phyloP scores from a whole-genome alignment of 2,888 invertebrate species.

The Heliothis peltigera region DNA sequence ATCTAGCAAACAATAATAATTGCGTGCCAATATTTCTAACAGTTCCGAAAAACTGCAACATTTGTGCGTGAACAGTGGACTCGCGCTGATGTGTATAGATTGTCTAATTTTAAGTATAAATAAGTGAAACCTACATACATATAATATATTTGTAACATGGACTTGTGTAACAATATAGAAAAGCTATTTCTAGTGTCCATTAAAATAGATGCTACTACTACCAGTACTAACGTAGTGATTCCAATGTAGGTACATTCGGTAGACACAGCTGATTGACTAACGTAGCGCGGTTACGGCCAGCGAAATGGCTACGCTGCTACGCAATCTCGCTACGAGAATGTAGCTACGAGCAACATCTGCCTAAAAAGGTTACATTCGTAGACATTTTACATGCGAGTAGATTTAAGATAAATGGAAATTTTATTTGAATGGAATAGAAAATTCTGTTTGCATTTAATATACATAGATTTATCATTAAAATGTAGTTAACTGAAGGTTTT shows the following conservation, averaged over 20 bases:
- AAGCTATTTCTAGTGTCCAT: constrained; percentile 24
- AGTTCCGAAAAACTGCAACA: too few relatives aligned
- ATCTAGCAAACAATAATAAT: too few relatives aligned
- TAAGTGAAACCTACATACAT: too few relatives aligned
- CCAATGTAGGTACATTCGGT: constrained; percentile 43
- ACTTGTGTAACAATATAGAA: constrained; percentile 8
- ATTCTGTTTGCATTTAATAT: too few relatives aligned
- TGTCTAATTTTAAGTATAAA: too few relatives aligned
- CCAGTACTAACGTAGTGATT: constrained; percentile 39
- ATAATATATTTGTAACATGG: too few relatives aligned
- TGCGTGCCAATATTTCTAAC: too few relatives aligned
- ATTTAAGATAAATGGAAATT: background rate
- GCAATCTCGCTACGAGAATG: constrained; percentile 52
- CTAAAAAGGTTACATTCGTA: constrained; percentile 13
- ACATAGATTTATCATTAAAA: too few relatives aligned
- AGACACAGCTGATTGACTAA: constrained; percentile 56
- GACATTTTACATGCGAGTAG: constrained; percentile 1
- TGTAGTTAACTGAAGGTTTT: too few relatives aligned
- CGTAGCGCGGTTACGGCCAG: constrained; percentile 44
- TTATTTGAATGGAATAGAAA: background rate
- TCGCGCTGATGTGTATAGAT: too few relatives aligned
- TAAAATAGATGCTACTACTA: constrained; percentile 28
- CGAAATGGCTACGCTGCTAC: constrained; percentile 52
- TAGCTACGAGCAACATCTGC: constrained; percentile 14
- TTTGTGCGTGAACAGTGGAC: too few relatives aligned